Conservation (phyloP, 2,113 vertebrate species). For the Origma solitaria region DNA sequence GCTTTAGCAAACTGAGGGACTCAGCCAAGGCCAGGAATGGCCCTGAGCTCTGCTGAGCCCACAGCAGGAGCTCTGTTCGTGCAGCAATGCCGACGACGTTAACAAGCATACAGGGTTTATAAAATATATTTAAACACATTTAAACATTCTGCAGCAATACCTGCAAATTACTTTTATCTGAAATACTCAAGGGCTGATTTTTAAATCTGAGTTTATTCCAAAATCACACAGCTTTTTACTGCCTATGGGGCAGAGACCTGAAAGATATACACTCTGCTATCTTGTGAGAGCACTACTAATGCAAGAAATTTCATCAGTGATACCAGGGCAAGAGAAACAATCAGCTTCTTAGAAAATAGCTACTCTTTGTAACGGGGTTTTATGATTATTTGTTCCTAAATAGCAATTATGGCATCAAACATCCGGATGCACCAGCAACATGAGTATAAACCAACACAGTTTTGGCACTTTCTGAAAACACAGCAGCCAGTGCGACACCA, state of each 20-base stretch:
- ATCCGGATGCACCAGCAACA: not conserved
- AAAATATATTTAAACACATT: not conserved
- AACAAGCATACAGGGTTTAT: not conserved
- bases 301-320: not conserved
- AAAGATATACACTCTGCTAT: not conserved
- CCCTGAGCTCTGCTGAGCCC: not conserved
- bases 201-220: not conserved
- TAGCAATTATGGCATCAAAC: not conserved
- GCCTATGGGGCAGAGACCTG: not conserved
- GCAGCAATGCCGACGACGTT: fast-evolving
- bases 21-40: not conserved
- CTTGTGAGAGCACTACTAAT: not conserved
- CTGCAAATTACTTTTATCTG: not conserved
- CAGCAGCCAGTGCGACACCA: not conserved
- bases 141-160: not conserved
- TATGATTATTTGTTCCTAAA: not conserved
- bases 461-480: not conserved
- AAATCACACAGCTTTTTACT: not conserved
- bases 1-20: not conserved
- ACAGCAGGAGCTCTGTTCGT: not conserved
- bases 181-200: not conserved
- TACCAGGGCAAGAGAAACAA: not conserved
- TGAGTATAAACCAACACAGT: not conserved
- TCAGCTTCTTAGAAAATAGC: not conserved
- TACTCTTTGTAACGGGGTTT: not conserved